Evolutionary conservation across 2,113 vertebrate species (phyloP).

Genomic region (Esox niger): DNA sequence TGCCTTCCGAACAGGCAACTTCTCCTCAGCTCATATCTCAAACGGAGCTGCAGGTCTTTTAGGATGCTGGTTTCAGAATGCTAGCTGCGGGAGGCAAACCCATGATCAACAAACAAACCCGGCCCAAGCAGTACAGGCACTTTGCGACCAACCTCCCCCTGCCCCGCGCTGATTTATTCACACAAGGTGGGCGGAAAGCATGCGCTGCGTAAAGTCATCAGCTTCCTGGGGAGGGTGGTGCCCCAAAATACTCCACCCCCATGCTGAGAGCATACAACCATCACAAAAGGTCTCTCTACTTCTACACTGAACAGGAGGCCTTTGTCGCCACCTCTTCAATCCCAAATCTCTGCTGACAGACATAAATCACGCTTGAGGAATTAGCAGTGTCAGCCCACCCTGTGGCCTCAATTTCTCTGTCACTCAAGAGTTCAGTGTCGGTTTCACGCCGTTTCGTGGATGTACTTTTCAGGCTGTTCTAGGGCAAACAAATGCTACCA

Average conservation of each 20-base stretch:
- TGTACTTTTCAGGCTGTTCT: too few relatives aligned
- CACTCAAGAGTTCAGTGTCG: conserved; percentile 10
- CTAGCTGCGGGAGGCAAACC: not conserved
- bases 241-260: conserved; percentile 12
- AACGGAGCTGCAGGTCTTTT: not conserved
- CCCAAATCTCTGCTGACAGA: conserved; percentile 29
- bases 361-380: conserved; percentile 43
- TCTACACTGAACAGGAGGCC: conserved; percentile 28
- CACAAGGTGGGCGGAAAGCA: not conserved
- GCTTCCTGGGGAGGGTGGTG: conserved; percentile 1
- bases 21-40: conserved; percentile 1
- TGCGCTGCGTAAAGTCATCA: conserved; percentile 13
- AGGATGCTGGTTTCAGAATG: not conserved
- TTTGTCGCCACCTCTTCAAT: conserved; percentile 38
- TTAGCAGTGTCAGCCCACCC: conserved; percentile 11
- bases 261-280: conserved; percentile 36
- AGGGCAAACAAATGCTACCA: too few relatives aligned
- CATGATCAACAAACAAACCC: conserved; percentile 7
- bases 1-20: not conserved
- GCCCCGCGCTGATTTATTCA: conserved; percentile 26
- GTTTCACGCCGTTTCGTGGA: too few relatives aligned
- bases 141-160: conserved; percentile 8
- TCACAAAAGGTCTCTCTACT: conserved; percentile 46
- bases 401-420: not conserved
- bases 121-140: not conserved